Conservation (phyloP, 2,797 vertebrate genomes). For the Rhinatrema bivittatum region DNA sequence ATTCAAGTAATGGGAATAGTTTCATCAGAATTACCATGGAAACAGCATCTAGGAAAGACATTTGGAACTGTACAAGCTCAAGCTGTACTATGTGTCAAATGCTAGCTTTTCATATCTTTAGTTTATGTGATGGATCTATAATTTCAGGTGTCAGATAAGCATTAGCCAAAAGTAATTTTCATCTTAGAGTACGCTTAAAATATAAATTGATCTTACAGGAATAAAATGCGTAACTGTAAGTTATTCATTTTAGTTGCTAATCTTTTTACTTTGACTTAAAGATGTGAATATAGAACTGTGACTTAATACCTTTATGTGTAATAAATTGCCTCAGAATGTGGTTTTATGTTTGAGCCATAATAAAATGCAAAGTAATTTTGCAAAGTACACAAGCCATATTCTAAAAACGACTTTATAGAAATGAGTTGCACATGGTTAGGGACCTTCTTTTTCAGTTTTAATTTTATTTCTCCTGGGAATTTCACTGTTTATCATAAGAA, state of each 20-base stretch:
- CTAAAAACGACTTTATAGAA: too few species aligned
- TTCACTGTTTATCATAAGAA: too few species aligned
- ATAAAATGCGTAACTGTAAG: conserved; percentile 9
- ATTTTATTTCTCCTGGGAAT: too few species aligned
- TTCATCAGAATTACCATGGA: neutral
- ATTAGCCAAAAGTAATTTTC: neutral
- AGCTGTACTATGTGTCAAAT: conserved; percentile 16
- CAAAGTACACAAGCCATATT: too few species aligned
- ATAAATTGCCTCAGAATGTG: conserved; percentile 2
- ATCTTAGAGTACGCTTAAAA: neutral
- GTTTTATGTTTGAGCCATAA: conserved; percentile 9
- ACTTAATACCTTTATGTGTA: neutral
- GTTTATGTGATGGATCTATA: neutral
- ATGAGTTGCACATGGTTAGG: too few species aligned
- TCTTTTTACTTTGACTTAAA: neutral
- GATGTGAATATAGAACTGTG: too few species aligned
- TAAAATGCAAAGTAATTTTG: too few species aligned
- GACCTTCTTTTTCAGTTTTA: too few species aligned
- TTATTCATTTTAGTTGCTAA: conserved; percentile 17
- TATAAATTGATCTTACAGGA: neutral
- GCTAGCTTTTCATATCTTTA: neutral
- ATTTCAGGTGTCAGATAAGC: conserved; percentile 1
- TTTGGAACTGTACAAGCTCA: conserved; percentile 15
- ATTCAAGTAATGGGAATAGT: conserved; percentile 6
- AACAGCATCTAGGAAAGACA: conserved; percentile 8